Evolutionary conservation across 2,888 invertebrate genomes (phyloP), one percentile per base, ranked within the genome.

Genomic region (Trachelus stipa): DNA sequence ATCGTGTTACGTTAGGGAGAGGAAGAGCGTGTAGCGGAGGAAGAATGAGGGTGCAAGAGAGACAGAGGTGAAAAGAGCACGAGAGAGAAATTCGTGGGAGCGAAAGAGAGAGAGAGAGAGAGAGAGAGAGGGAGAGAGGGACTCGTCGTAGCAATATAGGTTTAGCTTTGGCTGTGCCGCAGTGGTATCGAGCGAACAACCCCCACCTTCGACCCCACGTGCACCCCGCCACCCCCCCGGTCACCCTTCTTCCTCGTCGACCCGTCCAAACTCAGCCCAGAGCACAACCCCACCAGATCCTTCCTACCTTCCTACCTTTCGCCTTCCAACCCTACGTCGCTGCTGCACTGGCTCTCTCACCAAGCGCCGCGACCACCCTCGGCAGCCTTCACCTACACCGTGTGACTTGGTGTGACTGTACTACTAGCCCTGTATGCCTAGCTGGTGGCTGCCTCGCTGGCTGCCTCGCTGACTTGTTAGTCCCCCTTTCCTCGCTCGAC

Each of bases 121-220:
- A 73, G 73, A 33, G 73, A 73, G 73, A 34, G 9, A 23, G 30
- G 9, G 30, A 73, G 73, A 34, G 73, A 40, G 40, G 23, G 40
- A 56, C 40, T 56, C 40, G 1, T 56, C 40, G 40, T 56, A 56
- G 40, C 15, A 56, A 73, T 34, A 73, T 23, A 88, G 87, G 88
- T 86, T 87, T 87, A 87, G 90, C 90, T 90, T 90, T 88, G 88
- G 89, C 86, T 81, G 85, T 91, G 91, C 90, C 91, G 91, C 91
- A 91, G 91, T 91, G 90, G 87, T 91, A 91, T 91, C 91, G 91
- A 91, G 91, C 91, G 81, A 73, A 78, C 82, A 82, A 87, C 86
- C 87, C 87, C 88, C 85, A 86, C 73, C 77, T 37, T 74, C 31
- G 86, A 83, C 83, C 79, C 79, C 84, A 82, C 83, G 79, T 80